Evolutionary conservation across 2,888 invertebrate species (phyloP).

Genomic region (Meloe dianella): DNA sequence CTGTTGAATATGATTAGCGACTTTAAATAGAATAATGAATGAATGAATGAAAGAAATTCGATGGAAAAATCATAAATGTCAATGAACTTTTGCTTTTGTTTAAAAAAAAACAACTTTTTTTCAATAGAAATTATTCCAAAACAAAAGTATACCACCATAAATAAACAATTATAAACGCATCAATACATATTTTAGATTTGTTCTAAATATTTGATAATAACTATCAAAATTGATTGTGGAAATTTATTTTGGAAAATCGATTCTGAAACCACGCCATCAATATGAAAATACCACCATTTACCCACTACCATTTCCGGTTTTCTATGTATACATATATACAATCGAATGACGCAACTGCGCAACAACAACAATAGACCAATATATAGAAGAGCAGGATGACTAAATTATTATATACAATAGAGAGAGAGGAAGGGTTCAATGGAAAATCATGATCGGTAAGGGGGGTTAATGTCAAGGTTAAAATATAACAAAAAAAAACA

Average conservation of each 20-base stretch:
- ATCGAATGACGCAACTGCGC: conserved; percentile 1
- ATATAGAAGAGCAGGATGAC: conserved; percentile 1
- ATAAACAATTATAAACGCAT: too few species aligned
- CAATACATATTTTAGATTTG: too few species aligned
- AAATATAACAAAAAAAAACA: background rate
- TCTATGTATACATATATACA: background rate
- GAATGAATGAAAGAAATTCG: background rate
- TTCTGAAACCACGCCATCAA: background rate
- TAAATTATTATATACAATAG: background rate
- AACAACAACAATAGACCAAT: background rate
- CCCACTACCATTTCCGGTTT: conserved; percentile 1
- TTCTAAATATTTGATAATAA: too few species aligned
- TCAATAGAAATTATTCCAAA: background rate
- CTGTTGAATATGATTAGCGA: background rate
- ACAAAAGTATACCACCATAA: too few species aligned
- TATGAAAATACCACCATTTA: background rate
- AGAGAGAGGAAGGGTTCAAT: conserved; percentile 19
- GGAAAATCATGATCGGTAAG: conserved; percentile 16
- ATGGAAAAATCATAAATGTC: background rate
- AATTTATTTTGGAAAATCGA: conserved; percentile 2
- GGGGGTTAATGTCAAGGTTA: conserved; percentile 32
- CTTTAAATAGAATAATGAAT: conserved; percentile 5
- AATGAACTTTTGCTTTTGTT: background rate
- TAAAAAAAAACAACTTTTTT: background rate
- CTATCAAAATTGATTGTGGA: background rate